A percentile compares a stretch with the other conserved stretches of the same genome.
phyloP scores from a whole-genome alignment of 2,888 invertebrate genomes.

The Apodemia zela region DNA sequence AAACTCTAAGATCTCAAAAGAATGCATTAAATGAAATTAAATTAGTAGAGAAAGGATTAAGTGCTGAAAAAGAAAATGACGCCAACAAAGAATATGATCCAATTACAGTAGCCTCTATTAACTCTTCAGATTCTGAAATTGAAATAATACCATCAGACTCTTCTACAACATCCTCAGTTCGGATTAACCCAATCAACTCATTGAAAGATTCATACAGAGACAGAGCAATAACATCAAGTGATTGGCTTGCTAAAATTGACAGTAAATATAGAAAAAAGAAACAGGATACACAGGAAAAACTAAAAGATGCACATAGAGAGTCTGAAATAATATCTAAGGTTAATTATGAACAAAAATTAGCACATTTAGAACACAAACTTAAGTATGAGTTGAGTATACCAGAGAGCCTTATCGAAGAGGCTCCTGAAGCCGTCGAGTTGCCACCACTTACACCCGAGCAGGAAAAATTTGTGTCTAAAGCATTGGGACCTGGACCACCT shows the following conservation, averaged over 20 bases:
- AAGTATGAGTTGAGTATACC: constrained; percentile 73
- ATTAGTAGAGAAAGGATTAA: constrained; percentile 50
- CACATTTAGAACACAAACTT: constrained; percentile 63
- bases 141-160: constrained; percentile 65
- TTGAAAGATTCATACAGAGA: constrained; percentile 79
- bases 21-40: constrained; percentile 58
- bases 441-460: constrained; percentile 85
- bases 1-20: constrained; percentile 55
- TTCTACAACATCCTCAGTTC: constrained; percentile 60
- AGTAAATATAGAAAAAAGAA: constrained; percentile 66
- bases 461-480: constrained; percentile 77
- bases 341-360: constrained; percentile 65
- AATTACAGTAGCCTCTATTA: constrained; percentile 66
- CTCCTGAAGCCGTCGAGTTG: constrained; percentile 63
- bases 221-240: constrained; percentile 63
- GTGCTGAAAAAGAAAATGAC: constrained; percentile 49
- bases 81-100: constrained; percentile 60
- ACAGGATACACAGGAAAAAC: constrained; percentile 59
- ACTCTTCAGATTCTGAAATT: constrained; percentile 69
- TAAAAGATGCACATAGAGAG: constrained; percentile 68
- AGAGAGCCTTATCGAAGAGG: constrained; percentile 69
- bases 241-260: constrained; percentile 78
- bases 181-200: constrained; percentile 74
- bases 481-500: constrained; percentile 79
- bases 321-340: constrained; percentile 70